Evolutionary conservation across 2,113 vertebrate species (phyloP).

Genomic region (Hipposideros armiger): DNA sequence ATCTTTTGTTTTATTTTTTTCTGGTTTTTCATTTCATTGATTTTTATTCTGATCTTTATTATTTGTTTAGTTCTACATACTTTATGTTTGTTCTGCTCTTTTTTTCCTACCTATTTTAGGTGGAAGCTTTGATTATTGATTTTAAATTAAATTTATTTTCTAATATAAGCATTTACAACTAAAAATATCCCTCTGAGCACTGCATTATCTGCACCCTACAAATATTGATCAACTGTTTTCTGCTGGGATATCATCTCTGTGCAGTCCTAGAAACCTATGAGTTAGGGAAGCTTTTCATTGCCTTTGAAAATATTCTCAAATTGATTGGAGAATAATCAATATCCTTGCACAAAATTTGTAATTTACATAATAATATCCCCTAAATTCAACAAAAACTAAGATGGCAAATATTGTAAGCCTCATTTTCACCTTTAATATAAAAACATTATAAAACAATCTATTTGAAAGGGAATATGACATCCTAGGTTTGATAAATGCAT

Average conservation of each 20-base stretch:
- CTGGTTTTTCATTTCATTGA: neutral
- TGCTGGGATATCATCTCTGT: neutral
- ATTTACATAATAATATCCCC: neutral
- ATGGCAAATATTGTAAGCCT: neutral
- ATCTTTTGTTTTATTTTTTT: neutral
- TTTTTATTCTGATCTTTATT: neutral
- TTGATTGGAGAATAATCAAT: neutral
- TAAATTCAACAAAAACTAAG: neutral
- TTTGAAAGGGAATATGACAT: neutral
- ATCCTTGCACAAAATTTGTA: neutral
- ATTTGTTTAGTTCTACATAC: neutral
- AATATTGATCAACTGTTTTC: neutral
- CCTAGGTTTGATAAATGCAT: neutral
- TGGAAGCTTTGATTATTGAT: neutral
- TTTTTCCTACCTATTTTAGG: neutral
- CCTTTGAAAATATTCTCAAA: neutral
- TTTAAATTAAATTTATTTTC: neutral
- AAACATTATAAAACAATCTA: neutral
- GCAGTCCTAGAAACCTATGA: neutral
- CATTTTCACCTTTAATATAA: neutral
- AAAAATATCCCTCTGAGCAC: neutral
- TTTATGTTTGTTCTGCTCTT: neutral
- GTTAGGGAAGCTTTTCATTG: neutral
- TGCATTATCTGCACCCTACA: neutral
- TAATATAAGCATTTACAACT: neutral